These are phyloP conservation scores for Neogale vison DNA, from an alignment of 2,113 vertebrate genomes.

Conservation along the genomic window DNA sequence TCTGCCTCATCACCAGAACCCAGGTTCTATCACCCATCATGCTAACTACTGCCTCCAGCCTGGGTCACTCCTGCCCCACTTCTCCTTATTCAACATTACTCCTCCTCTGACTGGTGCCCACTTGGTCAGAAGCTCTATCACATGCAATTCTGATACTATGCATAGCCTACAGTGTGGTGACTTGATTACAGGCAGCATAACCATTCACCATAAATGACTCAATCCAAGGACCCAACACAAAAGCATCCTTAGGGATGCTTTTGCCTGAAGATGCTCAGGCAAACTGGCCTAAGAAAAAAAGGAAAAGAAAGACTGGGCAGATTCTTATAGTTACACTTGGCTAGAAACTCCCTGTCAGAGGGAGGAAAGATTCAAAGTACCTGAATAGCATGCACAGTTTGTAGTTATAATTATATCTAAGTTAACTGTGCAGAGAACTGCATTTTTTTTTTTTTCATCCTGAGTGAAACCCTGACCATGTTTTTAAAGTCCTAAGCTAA, in stretches of 20 bases:
- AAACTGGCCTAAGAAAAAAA: not conserved
- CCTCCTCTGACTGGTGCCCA: not conserved
- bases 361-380: not conserved
- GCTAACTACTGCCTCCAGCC: not conserved
- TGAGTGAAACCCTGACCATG: not conserved
- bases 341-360: not conserved
- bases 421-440: not conserved
- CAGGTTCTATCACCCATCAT: not conserved
- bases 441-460: not conserved
- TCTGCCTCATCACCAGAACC: not conserved
- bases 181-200: not conserved
- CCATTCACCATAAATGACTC: not conserved
- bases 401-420: not conserved
- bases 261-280: not conserved
- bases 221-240: not conserved
- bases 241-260: not conserved
- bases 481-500: not conserved
- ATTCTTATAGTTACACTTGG: not conserved
- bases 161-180: rapidly evolving
- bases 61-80: not conserved
- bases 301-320: not conserved
- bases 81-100: not conserved
- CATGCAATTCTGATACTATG: not conserved
- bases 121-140: not conserved
- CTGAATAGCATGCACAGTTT: not conserved